A percentile compares a stretch with the other conserved stretches of the same genome.
phyloP scores from a whole-genome alignment of 2,888 invertebrate species.

The Netelia melanura region DNA sequence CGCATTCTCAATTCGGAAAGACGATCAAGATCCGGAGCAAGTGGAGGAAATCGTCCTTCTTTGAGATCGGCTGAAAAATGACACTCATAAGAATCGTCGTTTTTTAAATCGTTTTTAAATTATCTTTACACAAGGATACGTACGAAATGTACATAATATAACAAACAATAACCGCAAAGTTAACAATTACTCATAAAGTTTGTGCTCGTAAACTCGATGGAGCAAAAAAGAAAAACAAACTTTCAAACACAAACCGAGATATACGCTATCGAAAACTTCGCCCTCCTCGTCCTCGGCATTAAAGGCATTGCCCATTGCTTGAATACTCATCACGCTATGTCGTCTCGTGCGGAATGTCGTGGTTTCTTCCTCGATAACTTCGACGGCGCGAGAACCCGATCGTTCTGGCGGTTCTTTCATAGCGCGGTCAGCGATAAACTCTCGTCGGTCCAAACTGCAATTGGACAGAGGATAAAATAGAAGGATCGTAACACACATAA shows the following conservation, averaged over 20 bases:
- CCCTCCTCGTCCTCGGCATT: constrained; percentile 92
- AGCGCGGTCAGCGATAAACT: constrained; percentile 70
- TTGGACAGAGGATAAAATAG: background rate
- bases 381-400: constrained; percentile 66
- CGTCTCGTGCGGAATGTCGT: constrained; percentile 74
- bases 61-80: constrained; percentile 84
- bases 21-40: constrained; percentile 82
- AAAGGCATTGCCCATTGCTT: constrained; percentile 82
- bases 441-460: constrained; percentile 75
- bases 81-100: no score
- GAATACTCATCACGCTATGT: constrained; percentile 80
- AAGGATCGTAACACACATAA: background rate
- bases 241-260: constrained; percentile 85
- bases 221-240: no score
- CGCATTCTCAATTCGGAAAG: constrained; percentile 91
- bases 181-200: no score
- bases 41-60: constrained; percentile 85
- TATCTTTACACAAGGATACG: background rate
- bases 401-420: constrained; percentile 50
- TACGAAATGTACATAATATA: no score
- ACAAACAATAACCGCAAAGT: no score
- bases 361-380: constrained; percentile 76
- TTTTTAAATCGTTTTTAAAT: background rate
- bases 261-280: constrained; percentile 93
- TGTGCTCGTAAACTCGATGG: no score